These are phyloP conservation scores for Excalfactoria chinensis DNA, from an alignment of 2,113 vertebrate genomes.

Conservation along the genomic window DNA sequence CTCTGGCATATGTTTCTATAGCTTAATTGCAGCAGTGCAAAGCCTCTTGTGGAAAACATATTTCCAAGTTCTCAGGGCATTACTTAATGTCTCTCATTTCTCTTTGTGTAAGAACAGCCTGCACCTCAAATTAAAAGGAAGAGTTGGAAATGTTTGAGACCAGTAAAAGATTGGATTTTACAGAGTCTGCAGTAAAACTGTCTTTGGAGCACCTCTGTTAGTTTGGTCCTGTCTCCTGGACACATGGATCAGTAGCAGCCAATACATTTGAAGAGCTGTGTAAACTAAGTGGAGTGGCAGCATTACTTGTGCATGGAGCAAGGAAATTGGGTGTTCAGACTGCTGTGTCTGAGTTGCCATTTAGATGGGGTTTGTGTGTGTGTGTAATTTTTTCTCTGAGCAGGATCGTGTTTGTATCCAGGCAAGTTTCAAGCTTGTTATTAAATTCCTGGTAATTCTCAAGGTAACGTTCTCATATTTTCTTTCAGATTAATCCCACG, in stretches of 20 bases:
- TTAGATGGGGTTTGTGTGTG: neutral
- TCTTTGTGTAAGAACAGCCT: neutral
- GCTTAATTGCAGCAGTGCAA: neutral
- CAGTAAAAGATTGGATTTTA: neutral
- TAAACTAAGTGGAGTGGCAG: neutral
- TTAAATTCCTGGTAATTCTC: neutral
- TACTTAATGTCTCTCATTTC: neutral
- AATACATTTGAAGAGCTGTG: neutral
- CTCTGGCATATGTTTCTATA: neutral
- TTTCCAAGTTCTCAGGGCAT: neutral
- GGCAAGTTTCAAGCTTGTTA: neutral
- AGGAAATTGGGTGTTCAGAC: neutral
- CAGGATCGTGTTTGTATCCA: neutral
- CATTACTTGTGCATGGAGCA: neutral
- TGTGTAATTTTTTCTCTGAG: too few relatives aligned
- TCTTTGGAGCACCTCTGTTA: neutral
- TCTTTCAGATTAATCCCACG: constrained; percentile 90
- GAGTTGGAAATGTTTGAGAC: neutral
- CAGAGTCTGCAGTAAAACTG: neutral
- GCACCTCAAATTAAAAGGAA: neutral
- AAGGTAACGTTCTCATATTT: constrained; percentile 24
- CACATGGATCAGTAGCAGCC: neutral
- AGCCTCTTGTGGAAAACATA: neutral
- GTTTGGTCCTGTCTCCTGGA: neutral
- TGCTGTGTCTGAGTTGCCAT: neutral